Base-by-base conservation (phyloP, 1,140 invertebrate genomes). In the Neodiprion fabricii region DNA sequence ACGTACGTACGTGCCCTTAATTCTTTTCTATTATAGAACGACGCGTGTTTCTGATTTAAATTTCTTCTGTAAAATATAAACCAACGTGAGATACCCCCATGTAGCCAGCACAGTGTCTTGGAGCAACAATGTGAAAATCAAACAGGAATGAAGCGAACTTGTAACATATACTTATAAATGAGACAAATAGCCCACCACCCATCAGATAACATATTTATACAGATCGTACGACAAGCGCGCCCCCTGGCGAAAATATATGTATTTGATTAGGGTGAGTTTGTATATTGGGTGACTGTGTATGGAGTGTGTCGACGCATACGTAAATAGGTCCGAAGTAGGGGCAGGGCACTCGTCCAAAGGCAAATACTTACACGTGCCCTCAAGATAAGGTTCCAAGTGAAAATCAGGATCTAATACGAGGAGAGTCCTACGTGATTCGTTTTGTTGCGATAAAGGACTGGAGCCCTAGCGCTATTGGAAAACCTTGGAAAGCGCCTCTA, bases 281-380 rank as follows among this genome's bases (percentile, higher is more conserved):
- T 73, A 72, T 73, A 79, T 78, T 75, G 75, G 72, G 66, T 73
- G 40, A 78, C 9, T 75, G 77, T 81, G 76, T 79, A 76, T 80
- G 69, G 80, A 83, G 83, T 84, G 84, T 85, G 83, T 76, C 71
- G 71, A 28, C 75, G 84, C 83, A 83, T 85, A 85, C 72, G 79
- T 79, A 85, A 86, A 85, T 85, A 85, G 69, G 75, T 66, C 75
- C 71, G 53, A 61, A 61, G 28, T 40, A 40, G 5, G 28, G 28
- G 28, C 28, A 40, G 28, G 28, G 5, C 28, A 72, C 61, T 79
- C 81, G 83, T 79, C 80, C 66, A 81, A 79, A 81, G 73, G 79
- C 80, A 85, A 86, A 86, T 85, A 61, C 53, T 7, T 61, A 83
- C 79, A 81, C 83, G 83, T 73, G 73, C 76, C 76, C 76, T 69